Base-by-base conservation (phyloP, 2,797 vertebrate species). In the Sebastes minor region DNA sequence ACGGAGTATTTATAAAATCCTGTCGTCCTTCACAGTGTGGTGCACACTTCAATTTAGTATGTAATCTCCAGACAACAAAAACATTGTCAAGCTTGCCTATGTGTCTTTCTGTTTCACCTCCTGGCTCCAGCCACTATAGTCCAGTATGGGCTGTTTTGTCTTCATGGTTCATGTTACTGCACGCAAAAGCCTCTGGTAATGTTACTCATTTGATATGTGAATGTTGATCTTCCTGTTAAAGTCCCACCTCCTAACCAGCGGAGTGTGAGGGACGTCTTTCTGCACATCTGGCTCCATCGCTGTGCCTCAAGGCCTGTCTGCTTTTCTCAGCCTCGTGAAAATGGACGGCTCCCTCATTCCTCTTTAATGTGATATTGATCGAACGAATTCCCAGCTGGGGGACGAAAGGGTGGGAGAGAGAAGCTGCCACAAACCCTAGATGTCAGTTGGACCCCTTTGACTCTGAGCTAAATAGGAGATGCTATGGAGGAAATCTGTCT, bases 331-430 rank as follows among this genome's bases (percentile, higher is more conserved):
- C 42, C 59, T 38, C 53, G 18, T 80, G 28, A 74, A 65, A 86
- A 77, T 5, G 22, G 64, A 77, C 42, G 0, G 61, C 59, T 78
- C 74, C 68, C 28, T 56, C n/a, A 52, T 55, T 81, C 28, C 67
- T 83, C 59, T 81, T 84, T 88, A 88, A 91, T 86, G 81, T 35
- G 52, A 74, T 89, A 92, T 88, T 68, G 89, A 91, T 91, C 66
- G 56, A 83, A 69, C 4, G 4, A 62, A 42, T 33, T 60, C 56
- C 62, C 69, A 68, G 66, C 49, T 63, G 66, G 42, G 81, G 56
- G 42, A 78, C 59, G 55, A 52, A 35, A 57, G 28, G 46, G 42
- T 9, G 27, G 42, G 11, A 46, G 14, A 18, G 53, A 38, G 25
- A 14, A 27, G 65, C 32, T 63, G 61, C 63, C 71, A 72, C 61